These are phyloP conservation scores for Harpalus rufipes DNA, from an alignment of 2,888 invertebrate species.

Conservation along the genomic window DNA sequence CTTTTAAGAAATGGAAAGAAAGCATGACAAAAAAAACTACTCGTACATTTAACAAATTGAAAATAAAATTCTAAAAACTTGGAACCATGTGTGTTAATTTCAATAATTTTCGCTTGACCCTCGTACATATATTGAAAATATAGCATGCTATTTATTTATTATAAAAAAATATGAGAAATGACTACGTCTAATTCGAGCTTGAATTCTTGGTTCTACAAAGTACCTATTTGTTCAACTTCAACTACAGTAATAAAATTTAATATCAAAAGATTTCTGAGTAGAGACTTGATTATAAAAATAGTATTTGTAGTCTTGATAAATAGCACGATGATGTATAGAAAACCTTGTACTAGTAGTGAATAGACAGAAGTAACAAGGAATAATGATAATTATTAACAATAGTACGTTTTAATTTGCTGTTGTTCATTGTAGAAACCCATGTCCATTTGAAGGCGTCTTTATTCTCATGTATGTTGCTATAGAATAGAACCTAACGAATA, in stretches of 20 bases:
- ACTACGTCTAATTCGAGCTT: neutral
- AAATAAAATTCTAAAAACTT: no score
- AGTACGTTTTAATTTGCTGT: constrained; percentile 47
- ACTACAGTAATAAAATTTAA: neutral
- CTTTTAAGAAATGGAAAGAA: no score
- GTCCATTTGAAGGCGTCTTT: constrained; percentile 36
- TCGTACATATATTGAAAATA: neutral
- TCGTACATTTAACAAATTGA: no score
- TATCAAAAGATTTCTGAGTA: neutral
- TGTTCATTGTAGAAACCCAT: constrained; percentile 32
- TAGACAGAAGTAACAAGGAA: constrained; percentile 36
- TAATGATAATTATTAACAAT: constrained; percentile 46
- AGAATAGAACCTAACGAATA: constrained; percentile 54
- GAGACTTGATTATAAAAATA: constrained; percentile 1
- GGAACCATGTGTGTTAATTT: no score
- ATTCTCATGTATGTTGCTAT: constrained; percentile 40
- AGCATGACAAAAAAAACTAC: no score
- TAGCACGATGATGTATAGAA: neutral
- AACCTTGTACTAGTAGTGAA: neutral
- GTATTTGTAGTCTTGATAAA: neutral
- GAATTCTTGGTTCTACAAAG: neutral
- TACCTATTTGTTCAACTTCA: no score
- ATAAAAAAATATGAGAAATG: neutral
- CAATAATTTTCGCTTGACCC: no score
- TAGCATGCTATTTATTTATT: neutral